These are phyloP conservation scores for Columbina picui DNA, from an alignment of 2,113 vertebrate genomes.

Conservation along the genomic window DNA sequence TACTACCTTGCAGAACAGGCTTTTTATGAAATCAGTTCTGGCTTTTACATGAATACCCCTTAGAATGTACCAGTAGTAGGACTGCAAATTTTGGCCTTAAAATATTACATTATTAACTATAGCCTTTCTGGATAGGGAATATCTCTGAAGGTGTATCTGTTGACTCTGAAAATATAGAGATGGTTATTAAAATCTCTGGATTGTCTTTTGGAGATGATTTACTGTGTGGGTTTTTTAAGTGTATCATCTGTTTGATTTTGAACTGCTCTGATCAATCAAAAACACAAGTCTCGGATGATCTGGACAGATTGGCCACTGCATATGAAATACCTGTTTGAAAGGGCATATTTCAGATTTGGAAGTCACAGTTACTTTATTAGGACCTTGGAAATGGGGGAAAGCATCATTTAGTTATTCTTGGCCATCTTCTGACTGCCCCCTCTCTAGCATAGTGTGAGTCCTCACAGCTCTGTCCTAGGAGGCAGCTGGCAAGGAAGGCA, in stretches of 20 bases:
- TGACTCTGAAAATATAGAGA: neutral
- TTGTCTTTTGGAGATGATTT: neutral
- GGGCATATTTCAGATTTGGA: neutral
- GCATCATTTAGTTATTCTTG: neutral
- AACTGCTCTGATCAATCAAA: neutral
- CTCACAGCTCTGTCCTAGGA: neutral
- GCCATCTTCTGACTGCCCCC: neutral
- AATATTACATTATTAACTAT: neutral
- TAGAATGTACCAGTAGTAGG: neutral
- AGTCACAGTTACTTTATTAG: neutral
- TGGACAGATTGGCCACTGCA: neutral
- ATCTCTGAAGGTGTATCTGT: neutral
- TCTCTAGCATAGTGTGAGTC: neutral
- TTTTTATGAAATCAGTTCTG: conserved; percentile 40
- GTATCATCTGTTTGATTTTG: neutral
- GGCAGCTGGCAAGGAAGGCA: neutral
- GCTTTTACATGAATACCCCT: conserved; percentile 41
- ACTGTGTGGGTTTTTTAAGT: neutral
- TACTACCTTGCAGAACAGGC: conserved; percentile 16
- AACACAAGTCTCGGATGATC: neutral
- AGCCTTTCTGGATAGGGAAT: neutral
- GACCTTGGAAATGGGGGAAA: neutral
- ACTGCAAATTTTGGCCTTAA: conserved; percentile 9
- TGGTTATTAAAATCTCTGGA: neutral
- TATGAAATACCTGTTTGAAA: neutral